Base-by-base conservation (phyloP, 1,140 invertebrate species). In the Dendrolimus kikuchii region DNA sequence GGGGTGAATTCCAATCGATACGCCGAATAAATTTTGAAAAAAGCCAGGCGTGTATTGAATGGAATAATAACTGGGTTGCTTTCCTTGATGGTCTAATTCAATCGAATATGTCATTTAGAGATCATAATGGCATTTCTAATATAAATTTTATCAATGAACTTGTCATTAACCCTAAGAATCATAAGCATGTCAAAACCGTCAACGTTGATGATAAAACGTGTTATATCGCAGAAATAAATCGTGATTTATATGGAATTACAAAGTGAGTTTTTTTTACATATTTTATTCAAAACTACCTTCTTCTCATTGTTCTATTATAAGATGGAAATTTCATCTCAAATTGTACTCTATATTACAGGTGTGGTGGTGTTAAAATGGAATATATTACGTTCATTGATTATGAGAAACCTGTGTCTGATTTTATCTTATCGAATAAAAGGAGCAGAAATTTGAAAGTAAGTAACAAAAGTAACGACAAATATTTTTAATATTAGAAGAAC, bases 1-100 rank as follows among this genome's bases (percentile, higher is more conserved):
- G 67, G 5, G 64, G 46, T 10, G 38, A 52, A 5, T 64, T 64
- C 43, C 50, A 62, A 38, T 55, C 56, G 5, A 52, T 69, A 6
- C 6, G 50, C 6, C 53, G 55, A 48, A 36, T 53, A 36, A 58
- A 51, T 40, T 36, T 56, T 7, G 46, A 61, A 8, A 41, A 49
- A 1, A 55, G 46, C 7, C 47, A 51, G 38, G 61, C 55, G 8
- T 52, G 40, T 5, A 53, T 53, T 2, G 5, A 36, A n/a, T 53
- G 51, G 51, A 52, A 23, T 8, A 38, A 40, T 40, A 36, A 53
- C 2, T 53, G 51, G 51, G 45, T 40, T 0, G 40, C 45, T n/a
- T 47, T 47, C 8, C 44, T 53, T 6, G 51, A 53, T 53, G 46
- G 44, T 8, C 45, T 53, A 2, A 46, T 53, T 23, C 51, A 53